Evolutionary conservation across 2,888 invertebrate species (phyloP).

Genomic region (Standfussiana lucernea): DNA sequence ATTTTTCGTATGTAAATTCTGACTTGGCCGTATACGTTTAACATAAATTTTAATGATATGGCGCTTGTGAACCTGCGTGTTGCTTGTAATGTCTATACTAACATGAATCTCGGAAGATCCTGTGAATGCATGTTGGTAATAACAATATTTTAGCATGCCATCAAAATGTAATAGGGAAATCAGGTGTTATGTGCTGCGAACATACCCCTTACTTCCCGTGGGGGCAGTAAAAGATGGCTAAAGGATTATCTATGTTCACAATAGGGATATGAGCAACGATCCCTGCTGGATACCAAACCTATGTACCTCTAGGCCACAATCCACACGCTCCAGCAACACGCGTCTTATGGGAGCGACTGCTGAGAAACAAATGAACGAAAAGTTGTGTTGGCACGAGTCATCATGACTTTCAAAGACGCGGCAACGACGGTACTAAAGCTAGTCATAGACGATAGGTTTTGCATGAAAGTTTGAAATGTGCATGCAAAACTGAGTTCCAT

Average conservation of each 20-base stretch:
- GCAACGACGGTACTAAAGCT: background rate
- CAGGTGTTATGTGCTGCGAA: conserved; percentile 42
- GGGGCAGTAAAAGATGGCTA: conserved; percentile 38
- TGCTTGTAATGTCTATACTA: conserved; percentile 33
- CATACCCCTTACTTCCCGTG: conserved; percentile 15
- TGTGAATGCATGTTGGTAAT: conserved; percentile 41
- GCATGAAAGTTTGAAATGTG: background rate
- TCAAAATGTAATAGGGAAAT: conserved; percentile 56
- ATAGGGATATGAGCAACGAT: conserved; percentile 4
- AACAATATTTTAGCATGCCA: conserved; percentile 55
- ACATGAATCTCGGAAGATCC: conserved; percentile 32
- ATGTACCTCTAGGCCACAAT: background rate
- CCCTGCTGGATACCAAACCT: background rate
- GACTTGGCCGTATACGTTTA: conserved; percentile 54
- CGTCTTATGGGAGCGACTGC: background rate
- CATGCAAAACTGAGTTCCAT: background rate
- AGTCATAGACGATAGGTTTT: background rate
- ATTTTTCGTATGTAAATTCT: conserved; percentile 68
- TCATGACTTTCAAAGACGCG: background rate
- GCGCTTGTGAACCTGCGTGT: conserved; percentile 35
- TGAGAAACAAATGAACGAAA: background rate
- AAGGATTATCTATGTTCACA: conserved; percentile 45
- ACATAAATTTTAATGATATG: conserved; percentile 61
- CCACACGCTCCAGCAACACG: background rate
- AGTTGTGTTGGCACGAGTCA: background rate